Evolutionary conservation across 2,113 vertebrate species (phyloP), one percentile per base, ranked within the genome.

Genomic region (Dolichotis patagonum): DNA sequence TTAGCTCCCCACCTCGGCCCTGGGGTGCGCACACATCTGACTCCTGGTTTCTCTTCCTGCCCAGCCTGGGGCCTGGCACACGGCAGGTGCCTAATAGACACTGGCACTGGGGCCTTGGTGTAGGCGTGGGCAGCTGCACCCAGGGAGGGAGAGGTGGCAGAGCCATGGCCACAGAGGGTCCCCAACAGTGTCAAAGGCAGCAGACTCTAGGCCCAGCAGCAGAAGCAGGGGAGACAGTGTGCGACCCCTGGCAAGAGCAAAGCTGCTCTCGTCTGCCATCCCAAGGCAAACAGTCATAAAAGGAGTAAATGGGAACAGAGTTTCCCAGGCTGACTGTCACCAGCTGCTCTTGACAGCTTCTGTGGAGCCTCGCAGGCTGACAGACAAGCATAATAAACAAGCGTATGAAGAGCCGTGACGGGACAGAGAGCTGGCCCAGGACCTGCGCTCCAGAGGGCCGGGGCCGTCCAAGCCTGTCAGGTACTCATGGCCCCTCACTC

Each of bases 371-470:
- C 3, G 3, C 2, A 32, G 24, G 73, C 13, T 32, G 22, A 10
- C 1, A 28, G 43, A 16, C 4, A 35, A 35, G 12, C 19, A 52
- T 10, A 81, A 17, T 35, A 54, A 1, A 22, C 16, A 13, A 0
- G 8, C 28, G 1, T 0, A 0, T 0, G 13, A 22, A 38, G 19
- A 38, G 17, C 1, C 20, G 32, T 28, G 6, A 85, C 10, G 14
- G 13, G 17, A 28, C 14, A 60, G 35, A 46, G 4, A 0, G 1
- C 35, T 0, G 35, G 81, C 49, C 13, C 30, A 7, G 49, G 9
- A 3, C 17, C 1, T 1, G 6, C 17, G 3, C 19, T 22, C 7
- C 0, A 20, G 71, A 41, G 49, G 30, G 26, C 20, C 17, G 0
- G 0, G n/a, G 0, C 24, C 19, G 43, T 9, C 24, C 12, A 26